Base-by-base conservation (phyloP, 2,113 vertebrate species). In the Coturnix japonica region DNA sequence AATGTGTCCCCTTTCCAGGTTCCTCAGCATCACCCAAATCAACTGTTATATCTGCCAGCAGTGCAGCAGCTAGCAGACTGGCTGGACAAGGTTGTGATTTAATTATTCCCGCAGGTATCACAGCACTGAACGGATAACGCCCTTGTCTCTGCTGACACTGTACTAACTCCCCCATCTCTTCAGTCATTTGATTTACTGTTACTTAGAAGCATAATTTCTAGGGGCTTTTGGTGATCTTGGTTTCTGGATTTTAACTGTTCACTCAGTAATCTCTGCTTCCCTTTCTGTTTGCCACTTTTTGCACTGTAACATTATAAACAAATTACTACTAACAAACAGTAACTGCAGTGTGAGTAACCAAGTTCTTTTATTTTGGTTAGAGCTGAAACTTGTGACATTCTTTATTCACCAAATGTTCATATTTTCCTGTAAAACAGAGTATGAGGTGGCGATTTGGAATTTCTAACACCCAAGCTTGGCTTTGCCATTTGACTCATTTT, bases 31-130 rank as follows among this genome's bases (percentile, higher is more conserved):
- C 97, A 92, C 97, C 98, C 95, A 95, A 98, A 93, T 98, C 98
- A 89, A 97, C 98, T 93, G 97, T 99, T 97, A 93, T 98, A 96
- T 97, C 98, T 96, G 98, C 99, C 95, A 99, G 98, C 98, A 98
- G 95, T 89, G 97, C 97, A 94, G 98, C 98, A 93, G 99, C 98
- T 95, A 97, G 98, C 96, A 98, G 98, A 96, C 98, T 99, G 98
- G 98, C 98, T 82, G 98, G 98, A 94, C 98, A 98, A 97, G 97
- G 92, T 97, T 98, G 97, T 96, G 98, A 98, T 97, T 97, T 98
- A 97, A 97, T 98, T 98, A 97, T 97, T 95, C 98, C 98, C 88
- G 95, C 97, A 99, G 98, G 99, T 99, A 99, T 97, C 54, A 53
- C 85, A 88, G 88, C 83, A 75, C 71, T 87, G 87, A 89, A 67